phyloP scores from a whole-genome alignment of 2,888 invertebrate species.

The Eudemis profundana region DNA sequence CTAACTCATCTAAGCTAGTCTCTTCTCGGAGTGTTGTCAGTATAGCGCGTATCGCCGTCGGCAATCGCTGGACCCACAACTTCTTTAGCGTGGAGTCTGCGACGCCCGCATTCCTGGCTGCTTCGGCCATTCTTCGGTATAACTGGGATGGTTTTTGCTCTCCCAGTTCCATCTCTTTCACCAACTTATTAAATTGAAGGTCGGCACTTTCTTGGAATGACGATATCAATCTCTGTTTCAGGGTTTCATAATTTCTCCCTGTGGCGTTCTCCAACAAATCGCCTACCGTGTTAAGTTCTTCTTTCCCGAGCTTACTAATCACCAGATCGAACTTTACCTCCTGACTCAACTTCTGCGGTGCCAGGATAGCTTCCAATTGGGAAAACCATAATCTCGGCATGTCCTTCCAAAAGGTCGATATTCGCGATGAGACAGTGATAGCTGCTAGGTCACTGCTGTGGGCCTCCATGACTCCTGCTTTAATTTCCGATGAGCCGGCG shows the following conservation, averaged over 20 bases:
- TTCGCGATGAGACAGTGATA: too few species aligned
- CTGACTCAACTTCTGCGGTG: conserved; percentile 45
- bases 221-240: background rate
- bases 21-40: background rate
- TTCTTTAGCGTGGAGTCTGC: background rate
- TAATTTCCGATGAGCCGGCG: too few species aligned
- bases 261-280: conserved; percentile 19
- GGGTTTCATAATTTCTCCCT: background rate
- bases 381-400: too few species aligned
- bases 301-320: conserved; percentile 43
- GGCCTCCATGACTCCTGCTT: too few species aligned
- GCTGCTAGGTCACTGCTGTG: too few species aligned
- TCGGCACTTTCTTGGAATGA: conserved; percentile 3
- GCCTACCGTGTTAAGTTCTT: conserved; percentile 34
- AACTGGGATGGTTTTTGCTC: conserved; percentile 9
- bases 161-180: background rate
- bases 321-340: conserved; percentile 46
- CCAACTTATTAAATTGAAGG: conserved; percentile 4
- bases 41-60: background rate
- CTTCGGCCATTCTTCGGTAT: conserved; percentile 6
- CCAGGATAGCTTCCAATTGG: background rate
- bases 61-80: background rate
- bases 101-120: background rate
- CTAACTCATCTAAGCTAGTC: background rate
- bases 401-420: too few species aligned